Percentiles rank a stretch among this genome's conserved stretches.
These are phyloP conservation scores for Craterocephalus amniculus DNA, from an alignment of 2,797 vertebrate genomes.

Conservation along the genomic window DNA sequence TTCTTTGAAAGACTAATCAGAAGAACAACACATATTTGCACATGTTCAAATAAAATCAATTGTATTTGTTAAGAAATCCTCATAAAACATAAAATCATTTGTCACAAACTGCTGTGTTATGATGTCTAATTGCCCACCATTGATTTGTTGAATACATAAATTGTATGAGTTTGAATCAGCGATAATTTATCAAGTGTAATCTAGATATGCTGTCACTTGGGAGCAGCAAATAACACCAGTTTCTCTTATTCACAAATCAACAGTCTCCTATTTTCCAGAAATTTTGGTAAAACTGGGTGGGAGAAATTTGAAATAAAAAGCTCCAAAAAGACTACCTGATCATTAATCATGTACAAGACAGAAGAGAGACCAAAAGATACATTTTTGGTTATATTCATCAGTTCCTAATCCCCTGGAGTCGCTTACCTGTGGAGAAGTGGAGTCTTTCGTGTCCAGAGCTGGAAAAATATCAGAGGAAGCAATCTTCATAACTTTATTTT, in stretches of 20 bases:
- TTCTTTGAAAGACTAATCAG: neutral
- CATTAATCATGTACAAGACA: neutral
- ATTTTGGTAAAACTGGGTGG: neutral
- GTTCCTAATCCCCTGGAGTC: neutral
- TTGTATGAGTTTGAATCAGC: neutral
- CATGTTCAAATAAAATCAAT: neutral
- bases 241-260: neutral
- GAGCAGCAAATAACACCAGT: neutral
- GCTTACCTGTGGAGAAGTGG: conserved; percentile 70
- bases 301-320: neutral
- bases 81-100: neutral
- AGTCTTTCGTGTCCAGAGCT: conserved; percentile 60
- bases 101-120: neutral
- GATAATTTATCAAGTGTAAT: neutral
- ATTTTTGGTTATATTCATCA: neutral
- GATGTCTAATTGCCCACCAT: neutral
- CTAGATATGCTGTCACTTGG: neutral
- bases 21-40: neutral
- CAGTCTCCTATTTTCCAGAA: neutral
- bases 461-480: conserved; percentile 57
- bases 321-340: neutral
- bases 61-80: neutral
- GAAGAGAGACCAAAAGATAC: neutral
- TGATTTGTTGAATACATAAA: neutral
- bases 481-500: conserved; percentile 71